phyloP scores from a whole-genome alignment of 2,113 vertebrate species.

The Paracanthobrama guichenoti region DNA sequence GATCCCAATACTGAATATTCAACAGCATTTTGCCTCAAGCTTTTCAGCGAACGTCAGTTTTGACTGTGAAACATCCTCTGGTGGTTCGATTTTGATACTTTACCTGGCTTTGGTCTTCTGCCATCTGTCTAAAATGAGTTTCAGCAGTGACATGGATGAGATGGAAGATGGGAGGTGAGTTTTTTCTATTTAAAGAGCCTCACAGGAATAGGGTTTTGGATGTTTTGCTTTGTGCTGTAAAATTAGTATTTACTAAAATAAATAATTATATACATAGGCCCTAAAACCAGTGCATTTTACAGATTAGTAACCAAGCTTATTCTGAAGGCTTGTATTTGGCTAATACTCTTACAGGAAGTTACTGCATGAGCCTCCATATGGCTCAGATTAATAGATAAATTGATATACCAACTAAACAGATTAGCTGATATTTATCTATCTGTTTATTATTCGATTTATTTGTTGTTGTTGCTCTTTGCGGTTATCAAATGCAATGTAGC shows the following conservation, averaged over 20 bases:
- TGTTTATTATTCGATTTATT: constrained; percentile 11
- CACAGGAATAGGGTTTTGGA: background rate
- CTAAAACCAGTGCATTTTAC: background rate
- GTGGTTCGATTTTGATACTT: background rate
- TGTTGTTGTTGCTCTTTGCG: background rate
- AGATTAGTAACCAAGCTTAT: constrained; percentile 55
- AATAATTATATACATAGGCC: background rate
- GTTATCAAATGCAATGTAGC: background rate
- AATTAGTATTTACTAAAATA: background rate
- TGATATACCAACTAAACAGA: constrained; percentile 53
- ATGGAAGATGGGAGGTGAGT: constrained; percentile 76
- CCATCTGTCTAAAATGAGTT: constrained; percentile 65
- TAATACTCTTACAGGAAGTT: constrained; percentile 69
- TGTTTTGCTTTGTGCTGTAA: background rate
- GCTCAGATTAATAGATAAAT: constrained; percentile 69
- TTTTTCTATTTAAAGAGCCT: background rate
- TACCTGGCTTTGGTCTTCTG: background rate
- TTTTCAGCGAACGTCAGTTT: constrained; percentile 47
- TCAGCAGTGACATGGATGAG: constrained; percentile 71
- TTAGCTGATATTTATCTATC: constrained; percentile 38
- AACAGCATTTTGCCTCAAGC: constrained; percentile 52
- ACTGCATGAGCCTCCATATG: constrained; percentile 72
- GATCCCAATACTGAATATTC: constrained; percentile 29
- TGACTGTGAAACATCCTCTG: constrained; percentile 3
- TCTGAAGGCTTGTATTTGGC: constrained; percentile 63